These are phyloP conservation scores for Austrofundulus limnaeus DNA, from an alignment of 2,113 vertebrate genomes.

Conservation along the genomic window DNA sequence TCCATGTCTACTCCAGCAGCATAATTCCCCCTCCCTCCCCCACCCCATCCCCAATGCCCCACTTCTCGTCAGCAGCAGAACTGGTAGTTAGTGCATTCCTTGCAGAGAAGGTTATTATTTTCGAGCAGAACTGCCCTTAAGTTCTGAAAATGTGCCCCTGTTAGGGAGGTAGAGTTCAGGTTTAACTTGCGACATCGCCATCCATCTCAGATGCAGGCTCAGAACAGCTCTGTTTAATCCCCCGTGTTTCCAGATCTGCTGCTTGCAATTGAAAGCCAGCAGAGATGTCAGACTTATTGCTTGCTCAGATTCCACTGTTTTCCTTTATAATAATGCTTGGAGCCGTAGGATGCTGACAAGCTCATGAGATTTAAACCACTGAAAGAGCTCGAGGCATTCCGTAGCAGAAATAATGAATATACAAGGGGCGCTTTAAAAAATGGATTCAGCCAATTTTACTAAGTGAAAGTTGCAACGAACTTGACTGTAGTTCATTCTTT, in stretches of 20 bases:
- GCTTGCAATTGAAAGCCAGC: slow-evolving; percentile 13
- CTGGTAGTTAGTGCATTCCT: not conserved
- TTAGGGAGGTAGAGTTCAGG: not conserved
- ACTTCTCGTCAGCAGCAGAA: not conserved
- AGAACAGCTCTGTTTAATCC: slow-evolving; percentile 29
- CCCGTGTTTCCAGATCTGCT: slow-evolving; percentile 6
- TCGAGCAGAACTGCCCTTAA: not conserved
- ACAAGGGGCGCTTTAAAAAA: not conserved
- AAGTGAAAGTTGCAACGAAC: too few species aligned
- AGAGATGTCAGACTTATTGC: not conserved
- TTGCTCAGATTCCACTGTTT: slow-evolving; percentile 21
- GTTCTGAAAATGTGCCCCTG: slow-evolving; percentile 2
- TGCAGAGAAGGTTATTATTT: not conserved
- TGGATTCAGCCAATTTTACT: too few species aligned
- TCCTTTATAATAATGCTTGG: not conserved
- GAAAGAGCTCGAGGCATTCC: not conserved
- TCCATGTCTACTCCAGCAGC: not conserved
- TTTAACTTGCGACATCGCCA: slow-evolving; percentile 4
- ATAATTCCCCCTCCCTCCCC: too few species aligned
- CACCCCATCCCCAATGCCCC: too few species aligned
- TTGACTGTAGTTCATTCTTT: too few species aligned
- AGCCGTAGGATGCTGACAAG: not conserved
- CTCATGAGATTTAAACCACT: not conserved
- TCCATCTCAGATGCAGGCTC: slow-evolving; percentile 14
- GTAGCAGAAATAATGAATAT: not conserved